Conservation (phyloP, 2,113 vertebrate species). For the Turdus rufiventris region DNA sequence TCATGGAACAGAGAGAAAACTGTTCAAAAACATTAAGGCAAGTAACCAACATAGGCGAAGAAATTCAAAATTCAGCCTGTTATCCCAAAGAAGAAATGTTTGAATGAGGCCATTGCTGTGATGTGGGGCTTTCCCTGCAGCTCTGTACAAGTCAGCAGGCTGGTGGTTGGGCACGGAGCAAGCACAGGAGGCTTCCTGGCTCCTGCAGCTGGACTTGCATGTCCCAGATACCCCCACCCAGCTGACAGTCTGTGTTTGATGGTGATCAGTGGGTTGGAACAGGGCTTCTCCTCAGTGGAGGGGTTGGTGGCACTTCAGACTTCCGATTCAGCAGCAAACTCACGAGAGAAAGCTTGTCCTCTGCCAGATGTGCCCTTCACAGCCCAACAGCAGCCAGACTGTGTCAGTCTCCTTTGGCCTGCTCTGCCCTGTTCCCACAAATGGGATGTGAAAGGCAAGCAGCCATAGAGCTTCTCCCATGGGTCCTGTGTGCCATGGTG, state of each 20-base stretch:
- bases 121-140: background rate
- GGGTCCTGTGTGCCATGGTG: rapidly evolving
- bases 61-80: background rate
- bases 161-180: rapidly evolving
- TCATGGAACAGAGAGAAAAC: background rate
- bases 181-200: background rate
- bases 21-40: background rate
- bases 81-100: background rate
- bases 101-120: background rate
- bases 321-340: background rate
- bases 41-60: background rate
- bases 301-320: background rate
- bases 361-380: rapidly evolving
- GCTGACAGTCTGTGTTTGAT: rapidly evolving
- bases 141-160: background rate
- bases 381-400: background rate
- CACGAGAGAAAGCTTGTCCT: rapidly evolving
- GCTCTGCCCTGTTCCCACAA: background rate
- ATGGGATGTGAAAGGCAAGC: background rate
- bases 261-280: background rate
- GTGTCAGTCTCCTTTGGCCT: background rate
- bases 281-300: background rate
- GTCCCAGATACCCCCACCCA: background rate
- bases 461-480: background rate
- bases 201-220: background rate